These are phyloP conservation scores for Coreius guichenoti DNA, from an alignment of 2,797 vertebrate genomes.

Conservation along the genomic window DNA sequence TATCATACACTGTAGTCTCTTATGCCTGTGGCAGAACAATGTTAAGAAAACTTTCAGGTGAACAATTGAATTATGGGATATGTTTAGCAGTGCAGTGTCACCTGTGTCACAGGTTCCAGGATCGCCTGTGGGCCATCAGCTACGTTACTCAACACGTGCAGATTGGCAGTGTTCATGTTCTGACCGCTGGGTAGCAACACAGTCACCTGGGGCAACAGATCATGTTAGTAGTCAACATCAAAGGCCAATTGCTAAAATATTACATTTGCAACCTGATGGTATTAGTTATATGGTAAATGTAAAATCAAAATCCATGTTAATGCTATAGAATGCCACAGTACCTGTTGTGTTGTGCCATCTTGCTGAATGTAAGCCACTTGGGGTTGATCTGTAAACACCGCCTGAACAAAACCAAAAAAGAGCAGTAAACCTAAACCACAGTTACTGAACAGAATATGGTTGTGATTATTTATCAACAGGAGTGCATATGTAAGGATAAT, in stretches of 20 bases:
- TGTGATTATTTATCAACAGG: background rate
- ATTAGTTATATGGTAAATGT: background rate
- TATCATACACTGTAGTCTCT: background rate
- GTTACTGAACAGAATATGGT: background rate
- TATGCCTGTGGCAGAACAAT: background rate
- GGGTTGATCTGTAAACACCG: slow-evolving; percentile 94
- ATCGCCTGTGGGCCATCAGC: slow-evolving; percentile 84
- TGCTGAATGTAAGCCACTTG: slow-evolving; percentile 98
- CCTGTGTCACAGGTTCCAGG: slow-evolving; percentile 86
- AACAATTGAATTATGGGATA: background rate
- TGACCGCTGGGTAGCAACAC: slow-evolving; percentile 89
- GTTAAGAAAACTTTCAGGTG: background rate
- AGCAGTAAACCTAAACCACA: background rate
- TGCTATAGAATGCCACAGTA: slow-evolving; percentile 58
- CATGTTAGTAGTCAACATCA: background rate
- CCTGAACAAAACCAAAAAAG: slow-evolving; percentile 69
- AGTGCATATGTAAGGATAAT: background rate
- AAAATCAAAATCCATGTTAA: background rate
- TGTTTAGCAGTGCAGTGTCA: slow-evolving; percentile 59
- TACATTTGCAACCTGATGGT: background rate
- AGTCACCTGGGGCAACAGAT: slow-evolving; percentile 78
- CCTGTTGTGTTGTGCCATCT: slow-evolving; percentile 95
- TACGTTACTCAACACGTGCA: slow-evolving; percentile 87
- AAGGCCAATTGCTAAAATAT: background rate
- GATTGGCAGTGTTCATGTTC: slow-evolving; percentile 88